Evolutionary conservation across 2,888 invertebrate genomes (phyloP).

Genomic region (Quadriops clusia): DNA sequence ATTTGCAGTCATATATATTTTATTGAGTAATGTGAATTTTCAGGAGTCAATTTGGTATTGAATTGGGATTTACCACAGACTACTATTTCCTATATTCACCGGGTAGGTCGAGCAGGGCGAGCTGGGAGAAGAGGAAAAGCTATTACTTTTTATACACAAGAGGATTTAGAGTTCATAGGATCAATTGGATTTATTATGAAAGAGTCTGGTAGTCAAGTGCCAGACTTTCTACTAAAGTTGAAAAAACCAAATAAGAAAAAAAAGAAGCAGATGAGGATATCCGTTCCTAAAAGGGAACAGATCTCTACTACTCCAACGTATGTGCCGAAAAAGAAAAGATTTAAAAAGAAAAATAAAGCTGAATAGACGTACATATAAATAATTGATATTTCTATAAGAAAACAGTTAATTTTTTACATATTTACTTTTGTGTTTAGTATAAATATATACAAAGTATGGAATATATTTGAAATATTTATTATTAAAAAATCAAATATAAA

Average conservation of each 20-base stretch:
- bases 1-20: too few relatives aligned
- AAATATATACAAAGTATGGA: too few relatives aligned
- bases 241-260: slow-evolving; percentile 55
- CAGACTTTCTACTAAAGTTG: slow-evolving; percentile 76
- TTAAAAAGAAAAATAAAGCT: slow-evolving; percentile 7
- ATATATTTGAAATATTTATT: too few relatives aligned
- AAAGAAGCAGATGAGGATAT: slow-evolving; percentile 43
- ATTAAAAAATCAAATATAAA: too few relatives aligned
- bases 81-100: slow-evolving; percentile 81
- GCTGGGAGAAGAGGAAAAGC: slow-evolving; percentile 84
- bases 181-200: slow-evolving; percentile 86
- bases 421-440: too few relatives aligned
- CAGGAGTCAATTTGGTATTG: slow-evolving; percentile 90
- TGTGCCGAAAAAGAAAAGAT: slow-evolving; percentile 20
- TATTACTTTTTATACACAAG: slow-evolving; percentile 86
- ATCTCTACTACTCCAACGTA: slow-evolving; percentile 48
- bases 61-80: slow-evolving; percentile 96
- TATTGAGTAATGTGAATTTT: too few relatives aligned
- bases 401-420: too few relatives aligned
- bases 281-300: slow-evolving; percentile 52
- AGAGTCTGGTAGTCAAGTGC: slow-evolving; percentile 85
- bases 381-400: too few relatives aligned
- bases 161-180: slow-evolving; percentile 74
- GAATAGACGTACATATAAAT: too few relatives aligned
- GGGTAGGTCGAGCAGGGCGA: slow-evolving; percentile 81